Evolutionary conservation across 2,888 invertebrate genomes (phyloP).

Genomic region (Oxytorus armatus): DNA sequence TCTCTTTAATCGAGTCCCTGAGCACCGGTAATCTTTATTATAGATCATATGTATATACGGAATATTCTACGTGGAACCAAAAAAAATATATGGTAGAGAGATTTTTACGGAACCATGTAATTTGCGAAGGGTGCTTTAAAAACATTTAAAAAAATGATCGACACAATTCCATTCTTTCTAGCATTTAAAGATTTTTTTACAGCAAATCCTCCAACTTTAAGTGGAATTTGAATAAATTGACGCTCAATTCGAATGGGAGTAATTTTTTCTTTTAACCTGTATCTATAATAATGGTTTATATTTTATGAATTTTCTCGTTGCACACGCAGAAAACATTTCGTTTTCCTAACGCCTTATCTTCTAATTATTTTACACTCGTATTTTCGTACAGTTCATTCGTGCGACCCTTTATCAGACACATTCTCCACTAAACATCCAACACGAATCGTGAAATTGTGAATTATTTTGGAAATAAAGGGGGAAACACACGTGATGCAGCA

Average conservation of each 20-base stretch:
- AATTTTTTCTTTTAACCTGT: too few species aligned
- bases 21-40: conserved; percentile 19
- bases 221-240: too few species aligned
- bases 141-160: too few species aligned
- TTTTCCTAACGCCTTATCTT: background rate
- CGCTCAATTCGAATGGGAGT: too few species aligned
- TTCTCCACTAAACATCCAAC: too few species aligned
- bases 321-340: background rate
- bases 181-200: too few species aligned
- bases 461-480: conserved; percentile 31
- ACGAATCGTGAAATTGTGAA: too few species aligned
- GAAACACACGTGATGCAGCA: conserved; percentile 1
- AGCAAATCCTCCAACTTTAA: too few species aligned
- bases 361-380: background rate
- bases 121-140: background rate
- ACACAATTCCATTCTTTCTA: too few species aligned
- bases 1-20: conserved; percentile 37
- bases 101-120: background rate
- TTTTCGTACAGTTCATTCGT: background rate
- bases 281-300: too few species aligned
- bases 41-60: background rate
- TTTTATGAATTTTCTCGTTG: background rate
- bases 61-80: background rate
- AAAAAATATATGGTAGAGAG: background rate
- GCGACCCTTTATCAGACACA: too few species aligned